Evolutionary conservation across 2,113 vertebrate species (phyloP).

Genomic region (Leptocoma aspasia): DNA sequence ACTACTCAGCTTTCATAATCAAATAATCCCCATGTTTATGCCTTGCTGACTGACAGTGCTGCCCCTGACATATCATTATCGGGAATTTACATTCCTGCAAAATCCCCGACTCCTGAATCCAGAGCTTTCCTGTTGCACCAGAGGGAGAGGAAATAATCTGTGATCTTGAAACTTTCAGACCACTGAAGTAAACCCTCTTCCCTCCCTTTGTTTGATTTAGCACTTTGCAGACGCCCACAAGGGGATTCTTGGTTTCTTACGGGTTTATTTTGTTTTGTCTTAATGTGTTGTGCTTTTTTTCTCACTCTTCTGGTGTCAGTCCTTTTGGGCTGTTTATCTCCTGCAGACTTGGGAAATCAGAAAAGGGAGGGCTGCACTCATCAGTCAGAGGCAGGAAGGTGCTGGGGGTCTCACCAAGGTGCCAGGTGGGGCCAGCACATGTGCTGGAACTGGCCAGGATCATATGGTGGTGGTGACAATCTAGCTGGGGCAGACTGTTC

Average conservation of each 20-base stretch:
- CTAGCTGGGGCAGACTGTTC: not conserved
- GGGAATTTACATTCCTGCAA: constrained; percentile 58
- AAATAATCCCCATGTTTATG: constrained; percentile 51
- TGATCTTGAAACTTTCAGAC: constrained; percentile 58
- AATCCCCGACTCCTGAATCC: not conserved
- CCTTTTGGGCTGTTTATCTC: not conserved
- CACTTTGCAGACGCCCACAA: constrained; percentile 33
- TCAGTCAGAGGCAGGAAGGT: not conserved
- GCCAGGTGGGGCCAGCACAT: not conserved
- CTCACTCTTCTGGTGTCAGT: not conserved
- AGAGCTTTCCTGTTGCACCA: constrained; percentile 58
- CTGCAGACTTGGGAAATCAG: not conserved
- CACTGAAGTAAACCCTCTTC: constrained; percentile 46
- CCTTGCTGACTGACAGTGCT: constrained; percentile 7
- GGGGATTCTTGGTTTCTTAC: constrained; percentile 23
- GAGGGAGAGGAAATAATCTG: constrained; percentile 53
- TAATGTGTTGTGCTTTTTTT: constrained; percentile 12
- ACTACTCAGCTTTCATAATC: constrained; percentile 30
- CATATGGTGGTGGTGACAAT: not conserved
- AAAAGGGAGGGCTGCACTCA: not conserved
- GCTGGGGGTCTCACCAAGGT: not conserved
- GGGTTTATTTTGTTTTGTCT: constrained; percentile 56
- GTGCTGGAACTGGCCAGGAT: not conserved
- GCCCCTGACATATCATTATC: constrained; percentile 49
- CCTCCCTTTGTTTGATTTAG: constrained; percentile 57